Conservation (phyloP, 1,140 invertebrate species). For the Papilio glaucus region DNA sequence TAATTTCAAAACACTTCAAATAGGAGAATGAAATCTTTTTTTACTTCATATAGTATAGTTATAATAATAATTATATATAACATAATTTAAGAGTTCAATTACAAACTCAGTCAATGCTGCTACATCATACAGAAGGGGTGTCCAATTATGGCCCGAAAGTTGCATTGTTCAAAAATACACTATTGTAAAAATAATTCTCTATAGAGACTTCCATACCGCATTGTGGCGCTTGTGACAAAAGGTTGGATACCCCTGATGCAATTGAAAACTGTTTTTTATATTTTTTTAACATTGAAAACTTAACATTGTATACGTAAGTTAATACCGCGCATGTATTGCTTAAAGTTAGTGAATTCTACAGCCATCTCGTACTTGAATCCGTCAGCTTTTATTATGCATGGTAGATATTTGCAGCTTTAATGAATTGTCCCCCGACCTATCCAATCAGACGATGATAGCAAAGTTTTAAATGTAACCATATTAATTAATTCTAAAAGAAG, state of each 20-base stretch:
- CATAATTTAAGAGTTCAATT: no score
- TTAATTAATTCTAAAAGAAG: not conserved
- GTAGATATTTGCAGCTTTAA: slow-evolving; percentile 55
- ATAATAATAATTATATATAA: no score
- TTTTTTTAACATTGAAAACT: slow-evolving; percentile 14
- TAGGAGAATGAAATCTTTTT: no score
- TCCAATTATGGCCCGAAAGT: not conserved
- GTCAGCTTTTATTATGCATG: slow-evolving; percentile 58
- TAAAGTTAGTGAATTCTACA: slow-evolving; percentile 66
- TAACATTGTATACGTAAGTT: not conserved
- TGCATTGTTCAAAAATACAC: not conserved
- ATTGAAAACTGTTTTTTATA: not conserved
- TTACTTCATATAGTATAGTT: no score
- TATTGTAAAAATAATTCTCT: not conserved
- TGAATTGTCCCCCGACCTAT: slow-evolving; percentile 45
- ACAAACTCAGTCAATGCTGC: not conserved
- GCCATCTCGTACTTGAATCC: slow-evolving; percentile 64
- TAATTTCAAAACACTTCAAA: no score
- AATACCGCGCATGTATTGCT: slow-evolving; percentile 39
- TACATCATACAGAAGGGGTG: not conserved
- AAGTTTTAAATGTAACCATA: slow-evolving; percentile 28
- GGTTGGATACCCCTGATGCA: not conserved
- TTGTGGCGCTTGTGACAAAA: no score
- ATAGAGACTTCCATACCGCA: no score
- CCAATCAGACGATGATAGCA: slow-evolving; percentile 62